Evolutionary conservation across 1,140 invertebrate species (phyloP).

Genomic region (Dreissena polymorpha): DNA sequence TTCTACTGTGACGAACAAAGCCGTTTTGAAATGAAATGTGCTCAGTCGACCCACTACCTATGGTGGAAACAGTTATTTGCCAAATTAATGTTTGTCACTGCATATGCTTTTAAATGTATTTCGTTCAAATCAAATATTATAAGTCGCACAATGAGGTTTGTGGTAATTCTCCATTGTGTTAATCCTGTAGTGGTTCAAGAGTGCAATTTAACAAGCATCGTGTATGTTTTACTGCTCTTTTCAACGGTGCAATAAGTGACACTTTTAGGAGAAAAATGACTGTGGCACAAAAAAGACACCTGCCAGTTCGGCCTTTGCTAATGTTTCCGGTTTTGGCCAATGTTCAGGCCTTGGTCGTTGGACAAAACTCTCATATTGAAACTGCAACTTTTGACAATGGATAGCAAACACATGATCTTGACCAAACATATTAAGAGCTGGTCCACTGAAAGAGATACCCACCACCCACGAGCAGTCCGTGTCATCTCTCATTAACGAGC

Average conservation of each 20-base stretch:
- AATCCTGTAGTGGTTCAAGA: not conserved
- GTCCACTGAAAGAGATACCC: too few species aligned
- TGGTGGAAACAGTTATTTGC: not conserved
- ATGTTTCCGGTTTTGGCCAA: not conserved
- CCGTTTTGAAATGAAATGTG: not conserved
- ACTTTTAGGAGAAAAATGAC: not conserved
- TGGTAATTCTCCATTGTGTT: not conserved
- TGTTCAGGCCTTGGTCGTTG: not conserved
- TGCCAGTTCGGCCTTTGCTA: not conserved
- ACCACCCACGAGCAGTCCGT: too few species aligned
- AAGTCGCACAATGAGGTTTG: not conserved
- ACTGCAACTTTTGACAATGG: too few species aligned
- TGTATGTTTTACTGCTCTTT: not conserved
- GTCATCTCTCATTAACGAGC: too few species aligned
- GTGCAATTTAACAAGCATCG: not conserved
- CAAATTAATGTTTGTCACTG: not conserved
- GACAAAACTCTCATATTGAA: too few species aligned
- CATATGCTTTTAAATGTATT: not conserved
- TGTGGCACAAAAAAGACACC: not conserved
- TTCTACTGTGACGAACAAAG: not conserved
- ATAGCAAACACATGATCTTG: too few species aligned
- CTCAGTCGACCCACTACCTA: not conserved
- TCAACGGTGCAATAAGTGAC: not conserved
- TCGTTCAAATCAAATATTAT: not conserved
- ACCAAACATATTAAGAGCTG: too few species aligned